phyloP scores from a whole-genome alignment of 2,797 vertebrate species.

The Anniella stebbinsi region DNA sequence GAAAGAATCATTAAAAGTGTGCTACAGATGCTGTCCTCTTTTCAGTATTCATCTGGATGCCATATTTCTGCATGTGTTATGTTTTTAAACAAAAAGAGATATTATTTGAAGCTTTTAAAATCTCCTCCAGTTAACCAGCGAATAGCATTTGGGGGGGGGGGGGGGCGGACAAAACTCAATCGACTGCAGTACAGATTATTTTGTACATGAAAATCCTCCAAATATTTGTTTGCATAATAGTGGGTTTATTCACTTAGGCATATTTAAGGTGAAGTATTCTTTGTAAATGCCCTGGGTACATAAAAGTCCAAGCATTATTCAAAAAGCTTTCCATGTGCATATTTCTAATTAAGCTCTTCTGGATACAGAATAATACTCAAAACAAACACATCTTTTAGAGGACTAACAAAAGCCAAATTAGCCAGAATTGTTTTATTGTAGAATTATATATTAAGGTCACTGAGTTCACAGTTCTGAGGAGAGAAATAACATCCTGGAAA shows the following conservation, averaged over 20 bases:
- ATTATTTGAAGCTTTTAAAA: conserved; percentile 42
- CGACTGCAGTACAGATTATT: conserved; percentile 30
- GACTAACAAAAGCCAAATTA: conserved; percentile 23
- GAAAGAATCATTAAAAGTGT: conserved; percentile 41
- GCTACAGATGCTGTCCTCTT: conserved; percentile 32
- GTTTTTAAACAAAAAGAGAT: conserved; percentile 45
- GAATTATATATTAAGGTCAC: conserved; percentile 32
- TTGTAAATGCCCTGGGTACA: conserved; percentile 65
- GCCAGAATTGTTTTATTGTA: conserved; percentile 33
- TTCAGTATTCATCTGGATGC: conserved; percentile 29
- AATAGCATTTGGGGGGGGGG: not conserved
- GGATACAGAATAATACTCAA: conserved; percentile 58
- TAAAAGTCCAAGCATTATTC: conserved; percentile 54
- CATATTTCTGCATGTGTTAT: not conserved
- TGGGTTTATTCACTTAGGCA: conserved; percentile 65
- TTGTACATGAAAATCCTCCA: conserved; percentile 31
- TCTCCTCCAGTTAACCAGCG: not conserved
- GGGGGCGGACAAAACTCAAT: conserved; percentile 25
- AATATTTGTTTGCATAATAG: conserved; percentile 59
- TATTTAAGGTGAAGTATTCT: conserved; percentile 64
- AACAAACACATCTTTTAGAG: conserved; percentile 59
- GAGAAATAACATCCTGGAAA: not conserved
- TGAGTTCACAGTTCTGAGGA: conserved; percentile 49
- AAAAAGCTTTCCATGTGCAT: conserved; percentile 54
- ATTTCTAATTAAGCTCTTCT: conserved; percentile 67